Evolutionary conservation across 2,797 vertebrate genomes (phyloP), one percentile per base, ranked within the genome.

Genomic region (Cygnus olor): DNA sequence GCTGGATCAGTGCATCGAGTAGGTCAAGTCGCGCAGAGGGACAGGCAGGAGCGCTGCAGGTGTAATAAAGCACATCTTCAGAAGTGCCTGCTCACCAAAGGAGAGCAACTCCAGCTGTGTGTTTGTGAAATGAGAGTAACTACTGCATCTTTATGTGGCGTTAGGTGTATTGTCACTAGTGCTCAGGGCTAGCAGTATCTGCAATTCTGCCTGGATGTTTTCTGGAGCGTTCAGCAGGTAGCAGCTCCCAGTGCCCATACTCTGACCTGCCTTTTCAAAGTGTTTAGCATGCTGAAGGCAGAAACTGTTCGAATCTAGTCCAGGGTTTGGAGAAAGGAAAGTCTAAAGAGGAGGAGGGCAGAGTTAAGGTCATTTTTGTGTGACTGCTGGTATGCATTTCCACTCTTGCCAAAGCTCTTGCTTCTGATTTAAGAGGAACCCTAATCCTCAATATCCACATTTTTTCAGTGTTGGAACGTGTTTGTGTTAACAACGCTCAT

Each of bases 401-500:
- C 10, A 12, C 82, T 90, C 40, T 61, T 69, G 7, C 68, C 51
- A 61, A 74, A 68, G 64, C 65, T 88, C 87, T 85, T 91, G 40
- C 12, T 87, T 90, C 24, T 80, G 68, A 84, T 78, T 94, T 74
- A 89, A 51, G 47, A 78, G 51, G 45, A 65, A 89, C 47, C 30
- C 60, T 64, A 68, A 20, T 85, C 40, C 42, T 88, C 63, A 49
- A 45, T 54, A 80, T 66, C 81, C 38, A 69, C 54, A 27, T 11
- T 90, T 95, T 92, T 87, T 92, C 89, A 76, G 0, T 13, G 63
- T 14, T 83, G 54, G 64, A 70, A 73, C 17, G 40, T 82, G 60
- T 94, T 70, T 90, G 30, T 68, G 68, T 30, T 88, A 66, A 92
- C 61, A 81, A 49, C 47, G 32, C 69, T 93, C 38, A 51, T 72